A percentile compares a stretch with the other conserved stretches of the same genome.
Evolutionary conservation across 2,113 vertebrate genomes (phyloP).

Genomic region (Mustela lutreola): DNA sequence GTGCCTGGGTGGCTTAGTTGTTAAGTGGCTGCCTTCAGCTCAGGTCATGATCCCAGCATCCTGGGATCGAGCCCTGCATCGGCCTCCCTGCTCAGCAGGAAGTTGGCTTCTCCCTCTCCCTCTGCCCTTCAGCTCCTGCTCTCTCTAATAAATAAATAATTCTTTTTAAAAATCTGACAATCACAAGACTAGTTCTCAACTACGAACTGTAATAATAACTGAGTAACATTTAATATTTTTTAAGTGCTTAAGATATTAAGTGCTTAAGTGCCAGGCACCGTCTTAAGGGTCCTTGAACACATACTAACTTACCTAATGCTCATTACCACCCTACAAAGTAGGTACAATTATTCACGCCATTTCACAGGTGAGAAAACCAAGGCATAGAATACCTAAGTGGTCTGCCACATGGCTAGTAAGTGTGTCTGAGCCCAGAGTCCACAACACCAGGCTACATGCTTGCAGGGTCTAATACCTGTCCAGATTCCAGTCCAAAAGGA

Average conservation of each 20-base stretch:
- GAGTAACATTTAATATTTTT: neutral
- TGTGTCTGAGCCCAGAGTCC: neutral
- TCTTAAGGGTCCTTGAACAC: neutral
- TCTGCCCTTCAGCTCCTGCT: neutral
- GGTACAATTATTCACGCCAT: neutral
- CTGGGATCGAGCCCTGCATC: neutral
- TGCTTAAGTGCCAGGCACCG: neutral
- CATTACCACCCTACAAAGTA: neutral
- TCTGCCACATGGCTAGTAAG: neutral
- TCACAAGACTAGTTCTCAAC: neutral
- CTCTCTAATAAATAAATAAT: neutral
- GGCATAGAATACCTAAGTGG: neutral
- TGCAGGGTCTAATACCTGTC: neutral
- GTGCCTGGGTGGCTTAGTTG: neutral
- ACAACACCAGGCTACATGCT: rapidly evolving
- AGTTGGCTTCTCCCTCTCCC: neutral
- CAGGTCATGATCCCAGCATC: neutral
- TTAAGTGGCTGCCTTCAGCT: neutral
- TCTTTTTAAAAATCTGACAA: neutral
- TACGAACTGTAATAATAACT: neutral
- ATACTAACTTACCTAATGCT: neutral
- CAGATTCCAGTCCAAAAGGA: neutral
- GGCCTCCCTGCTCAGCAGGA: neutral
- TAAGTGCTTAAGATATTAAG: neutral
- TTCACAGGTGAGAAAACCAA: neutral